Conservation (phyloP, 2,797 vertebrate genomes). For the Hypotaenidia okinawae region DNA sequence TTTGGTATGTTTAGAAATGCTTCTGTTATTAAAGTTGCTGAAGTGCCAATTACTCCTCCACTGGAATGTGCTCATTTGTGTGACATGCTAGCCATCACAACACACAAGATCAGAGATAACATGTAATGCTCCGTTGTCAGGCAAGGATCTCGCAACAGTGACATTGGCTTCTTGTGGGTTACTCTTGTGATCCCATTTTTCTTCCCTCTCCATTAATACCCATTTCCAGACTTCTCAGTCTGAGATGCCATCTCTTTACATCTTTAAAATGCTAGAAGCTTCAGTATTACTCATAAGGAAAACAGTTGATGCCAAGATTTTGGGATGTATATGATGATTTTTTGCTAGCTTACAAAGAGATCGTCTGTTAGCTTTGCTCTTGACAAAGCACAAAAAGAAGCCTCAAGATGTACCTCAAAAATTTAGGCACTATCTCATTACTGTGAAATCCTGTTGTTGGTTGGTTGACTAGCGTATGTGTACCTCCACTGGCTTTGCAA, state of each 20-base stretch:
- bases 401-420: neutral
- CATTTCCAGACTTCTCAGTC: neutral
- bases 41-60: slow-evolving; percentile 19
- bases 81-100: neutral
- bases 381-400: neutral
- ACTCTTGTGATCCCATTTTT: neutral
- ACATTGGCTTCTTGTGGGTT: slow-evolving; percentile 27
- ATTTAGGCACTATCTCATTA: neutral
- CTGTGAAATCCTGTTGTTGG: neutral
- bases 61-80: slow-evolving; percentile 24
- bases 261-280: neutral
- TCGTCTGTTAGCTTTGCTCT: neutral
- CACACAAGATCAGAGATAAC: neutral
- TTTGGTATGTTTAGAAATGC: slow-evolving; percentile 4
- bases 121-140: neutral
- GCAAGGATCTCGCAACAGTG: slow-evolving; percentile 8
- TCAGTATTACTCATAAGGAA: neutral
- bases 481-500: neutral
- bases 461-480: neutral
- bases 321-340: neutral
- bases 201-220: neutral
- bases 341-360: neutral
- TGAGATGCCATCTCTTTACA: neutral
- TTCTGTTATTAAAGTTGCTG: slow-evolving; percentile 20
- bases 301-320: neutral